These are phyloP conservation scores for Tenthredo amoena DNA, from an alignment of 2,888 invertebrate genomes.

Conservation along the genomic window DNA sequence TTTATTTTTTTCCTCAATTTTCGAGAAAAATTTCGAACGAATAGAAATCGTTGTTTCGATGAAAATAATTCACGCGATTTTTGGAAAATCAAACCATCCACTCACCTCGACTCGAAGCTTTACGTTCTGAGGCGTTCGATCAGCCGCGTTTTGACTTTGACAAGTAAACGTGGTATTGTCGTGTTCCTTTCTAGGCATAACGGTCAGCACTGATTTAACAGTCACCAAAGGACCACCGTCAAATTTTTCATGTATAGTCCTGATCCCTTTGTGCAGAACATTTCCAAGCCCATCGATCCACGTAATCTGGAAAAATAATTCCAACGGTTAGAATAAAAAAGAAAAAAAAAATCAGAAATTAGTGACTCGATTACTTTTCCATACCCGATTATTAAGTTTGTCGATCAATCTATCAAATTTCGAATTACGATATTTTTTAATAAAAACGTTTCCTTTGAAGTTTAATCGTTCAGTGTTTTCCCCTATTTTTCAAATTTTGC, in stretches of 20 bases:
- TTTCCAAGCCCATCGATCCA: slow-evolving; percentile 95
- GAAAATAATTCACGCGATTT: too few species aligned
- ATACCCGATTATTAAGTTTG: not conserved
- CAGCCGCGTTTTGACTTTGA: slow-evolving; percentile 95
- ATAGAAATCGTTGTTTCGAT: too few species aligned
- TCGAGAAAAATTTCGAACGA: too few species aligned
- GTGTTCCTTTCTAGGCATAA: slow-evolving; percentile 92
- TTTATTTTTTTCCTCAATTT: too few species aligned
- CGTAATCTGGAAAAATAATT: slow-evolving; percentile 84
- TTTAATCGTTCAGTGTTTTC: too few species aligned
- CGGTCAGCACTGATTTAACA: slow-evolving; percentile 90
- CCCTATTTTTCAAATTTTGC: too few species aligned
- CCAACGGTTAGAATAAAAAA: not conserved
- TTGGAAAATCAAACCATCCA: slow-evolving; percentile 47
- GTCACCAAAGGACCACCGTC: slow-evolving; percentile 91
- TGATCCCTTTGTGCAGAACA: slow-evolving; percentile 89
- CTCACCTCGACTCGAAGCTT: slow-evolving; percentile 89
- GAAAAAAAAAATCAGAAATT: not conserved
- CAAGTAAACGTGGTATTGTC: slow-evolving; percentile 95
- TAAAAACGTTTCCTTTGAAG: not conserved
- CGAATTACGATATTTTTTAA: not conserved
- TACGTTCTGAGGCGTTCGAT: slow-evolving; percentile 90
- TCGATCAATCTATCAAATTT: not conserved
- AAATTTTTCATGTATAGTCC: slow-evolving; percentile 87
- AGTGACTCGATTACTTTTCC: not conserved